These are phyloP conservation scores for Lycaon pictus DNA, from an alignment of 2,113 vertebrate species.

Conservation along the genomic window DNA sequence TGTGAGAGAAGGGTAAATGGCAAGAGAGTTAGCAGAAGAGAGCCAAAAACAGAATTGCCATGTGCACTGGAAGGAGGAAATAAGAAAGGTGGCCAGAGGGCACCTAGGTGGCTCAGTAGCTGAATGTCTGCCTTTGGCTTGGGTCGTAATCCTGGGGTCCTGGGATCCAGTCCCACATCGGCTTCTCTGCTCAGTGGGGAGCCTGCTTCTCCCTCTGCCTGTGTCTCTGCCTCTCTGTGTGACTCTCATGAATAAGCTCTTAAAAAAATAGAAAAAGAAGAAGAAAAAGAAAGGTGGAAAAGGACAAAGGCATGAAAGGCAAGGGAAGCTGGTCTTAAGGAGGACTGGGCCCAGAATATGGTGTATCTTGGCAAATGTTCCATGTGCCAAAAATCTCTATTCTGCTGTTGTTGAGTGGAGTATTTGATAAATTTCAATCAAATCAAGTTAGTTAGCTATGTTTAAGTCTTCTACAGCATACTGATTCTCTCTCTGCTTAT, in stretches of 20 bases:
- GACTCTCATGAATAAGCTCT: no score
- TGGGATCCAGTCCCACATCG: no score
- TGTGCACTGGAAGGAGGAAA: background rate
- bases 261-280: no score
- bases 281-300: background rate
- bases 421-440: background rate
- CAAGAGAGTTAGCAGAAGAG: slow-evolving; percentile 9
- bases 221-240: no score
- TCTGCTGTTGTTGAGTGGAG: background rate
- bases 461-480: background rate
- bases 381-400: background rate
- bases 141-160: no score
- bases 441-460: background rate
- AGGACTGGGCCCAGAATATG: background rate
- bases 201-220: no score
- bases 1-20: background rate
- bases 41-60: background rate
- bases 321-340: background rate
- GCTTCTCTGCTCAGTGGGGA: no score
- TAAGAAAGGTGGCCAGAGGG: background rate
- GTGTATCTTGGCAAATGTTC: background rate
- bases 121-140: no score
- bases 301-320: background rate
- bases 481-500: background rate
- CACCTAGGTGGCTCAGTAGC: no score